Base-by-base conservation (phyloP, 2,888 invertebrate genomes). In the Amphipoea oculea region DNA sequence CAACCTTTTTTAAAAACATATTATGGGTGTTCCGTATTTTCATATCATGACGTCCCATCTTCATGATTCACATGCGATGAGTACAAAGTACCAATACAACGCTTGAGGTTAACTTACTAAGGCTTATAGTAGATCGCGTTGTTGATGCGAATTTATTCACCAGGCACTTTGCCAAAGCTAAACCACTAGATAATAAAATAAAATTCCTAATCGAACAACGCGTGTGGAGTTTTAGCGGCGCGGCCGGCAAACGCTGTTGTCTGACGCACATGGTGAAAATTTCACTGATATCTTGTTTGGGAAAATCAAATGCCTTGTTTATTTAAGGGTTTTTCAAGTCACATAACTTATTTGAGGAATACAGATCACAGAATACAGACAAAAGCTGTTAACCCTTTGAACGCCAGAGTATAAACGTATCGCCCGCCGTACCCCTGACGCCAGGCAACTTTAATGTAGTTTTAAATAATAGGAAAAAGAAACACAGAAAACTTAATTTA, bases 111-210 rank as follows among this genome's bases (percentile, higher is more conserved):
- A 78, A 81, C 76, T 89, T 84, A 82, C 77, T 23, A 29, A 69
- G 76, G 69, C 78, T 83, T 73, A 69, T 68, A 82, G 82, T 86
- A 85, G 76, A 85, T 86, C 82, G 82, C 82, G 82, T 79, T 84
- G 86, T 87, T 86, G 76, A 81, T 87, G 73, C 77, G 78, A 86
- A 79, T 81, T 77, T 88, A 87, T 84, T 81, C 84, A 78, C 84
- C 87, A 90, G 94, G 94, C 94, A 92, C 73, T 82, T 87, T 94
- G 94, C 94, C 94, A 94, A 91, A 90, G 73, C 85, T 85, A 87
- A 89, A 91, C 89, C 86, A 82, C 83, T 88, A 90, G 86, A 83
- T 90, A 88, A 89, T 90, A 90, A 92, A 92, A 93, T 90, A 91
- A 93, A 90, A 92, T 91, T 88, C 90, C 89, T 89, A 91, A 90